Evolutionary conservation across 2,113 vertebrate genomes (phyloP), one percentile per base, ranked within the genome.

Genomic region (Xiphophorus maculatus): DNA sequence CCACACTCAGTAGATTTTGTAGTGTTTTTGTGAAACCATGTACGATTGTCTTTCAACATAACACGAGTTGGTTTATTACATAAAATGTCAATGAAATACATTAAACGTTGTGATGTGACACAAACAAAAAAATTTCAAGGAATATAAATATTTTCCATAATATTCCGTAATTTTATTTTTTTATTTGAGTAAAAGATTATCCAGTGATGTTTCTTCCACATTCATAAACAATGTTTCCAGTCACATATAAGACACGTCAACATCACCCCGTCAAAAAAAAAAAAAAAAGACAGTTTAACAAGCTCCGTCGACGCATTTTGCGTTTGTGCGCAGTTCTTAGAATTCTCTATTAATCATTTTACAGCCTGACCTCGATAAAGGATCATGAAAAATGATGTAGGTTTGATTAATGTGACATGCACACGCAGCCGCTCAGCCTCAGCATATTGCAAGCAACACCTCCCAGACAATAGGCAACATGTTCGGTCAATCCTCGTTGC

Each of bases 401-500:
- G 63, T 76, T 76, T 68, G 44, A 84, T 63, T 66, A 35, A 17
- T 35, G 51, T 27, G n/a, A 73, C 9, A 15, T 51, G 35, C 63
- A 28, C 54, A 35, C 35, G 64, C 27, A 40, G 14, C 12, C 17
- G 79, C 85, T 85, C 71, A 82, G 73, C 75, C 78, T 29, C 66
- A 37, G 19, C 64, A 72, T 65, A 74, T 35, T 73, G 29, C 65
- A 64, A 73, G 66, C 6, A 66, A 73, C 1, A 8, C 60, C 28
- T 76, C 69, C 30, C 19, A 51, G 51, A 89, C 84, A 87, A 88
- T 65, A 67, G 74, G 44, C 17, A 63, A 27, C 76, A 63, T 35
- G 29, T 48, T 78, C 69, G 64, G 66, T 82, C 70, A 77, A 44
- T 81, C 90, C 89, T 83, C 74, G 51, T 51, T 27, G 48, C 84